Conservation (phyloP, 2,113 vertebrate genomes). For the Serilophus lunatus region DNA sequence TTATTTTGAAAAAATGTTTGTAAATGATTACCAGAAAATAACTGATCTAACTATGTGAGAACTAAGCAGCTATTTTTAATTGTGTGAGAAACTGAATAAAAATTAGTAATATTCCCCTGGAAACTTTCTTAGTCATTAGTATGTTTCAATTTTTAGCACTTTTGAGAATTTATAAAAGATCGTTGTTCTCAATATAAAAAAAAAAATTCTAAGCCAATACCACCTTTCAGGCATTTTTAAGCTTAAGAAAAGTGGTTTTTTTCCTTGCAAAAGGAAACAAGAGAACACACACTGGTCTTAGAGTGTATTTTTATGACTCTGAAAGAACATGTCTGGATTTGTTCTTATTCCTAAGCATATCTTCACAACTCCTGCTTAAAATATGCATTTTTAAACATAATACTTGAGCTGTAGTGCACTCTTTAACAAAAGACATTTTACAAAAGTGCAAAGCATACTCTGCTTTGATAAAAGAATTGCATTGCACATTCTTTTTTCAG, state of each 20-base stretch:
- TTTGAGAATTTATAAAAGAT: background rate
- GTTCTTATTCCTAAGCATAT: background rate
- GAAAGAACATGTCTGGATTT: background rate
- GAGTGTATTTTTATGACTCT: background rate
- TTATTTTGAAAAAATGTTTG: background rate
- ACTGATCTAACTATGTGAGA: background rate
- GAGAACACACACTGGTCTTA: background rate
- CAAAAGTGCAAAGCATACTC: background rate
- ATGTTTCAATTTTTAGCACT: background rate
- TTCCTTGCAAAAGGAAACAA: background rate
- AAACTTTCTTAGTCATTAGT: background rate
- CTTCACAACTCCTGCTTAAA: background rate
- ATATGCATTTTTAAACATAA: background rate
- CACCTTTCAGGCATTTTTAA: background rate
- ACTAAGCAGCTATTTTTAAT: background rate
- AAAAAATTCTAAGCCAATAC: background rate
- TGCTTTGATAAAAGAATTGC: background rate
- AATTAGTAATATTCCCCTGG: background rate
- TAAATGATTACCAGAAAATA: background rate
- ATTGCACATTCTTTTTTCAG: background rate
- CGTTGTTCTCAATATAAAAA: background rate
- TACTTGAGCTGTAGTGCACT: background rate
- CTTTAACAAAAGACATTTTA: background rate
- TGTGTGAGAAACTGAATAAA: background rate
- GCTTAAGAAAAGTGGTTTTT: background rate